Evolutionary conservation across 2,888 invertebrate species (phyloP), one percentile per base, ranked within the genome.

Genomic region (Campaea margaritaria): DNA sequence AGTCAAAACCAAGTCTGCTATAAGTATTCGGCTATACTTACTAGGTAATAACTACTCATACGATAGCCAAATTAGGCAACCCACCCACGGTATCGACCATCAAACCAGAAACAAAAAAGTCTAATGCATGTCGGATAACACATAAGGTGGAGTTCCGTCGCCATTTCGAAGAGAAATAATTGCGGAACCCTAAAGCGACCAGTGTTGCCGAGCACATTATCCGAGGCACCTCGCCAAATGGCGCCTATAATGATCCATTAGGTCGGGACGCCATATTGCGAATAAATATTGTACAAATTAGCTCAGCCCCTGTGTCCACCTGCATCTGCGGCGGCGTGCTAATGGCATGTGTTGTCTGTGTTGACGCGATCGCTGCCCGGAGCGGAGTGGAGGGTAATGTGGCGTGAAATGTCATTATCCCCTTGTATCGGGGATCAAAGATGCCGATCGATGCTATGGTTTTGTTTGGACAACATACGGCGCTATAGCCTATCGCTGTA

Each of bases 281-380:
- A 86, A 90, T 90, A 91, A 91, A 91, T 89, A 90, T 88, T 87
- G 87, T 81, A 75, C 87, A 85, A 91, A 91, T 91, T 90, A 90
- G 82, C 76, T 76, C 65, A 78, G 76, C 85, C 87, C 82, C 80
- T 82, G 82, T 77, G 76, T 73, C 75, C 85, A 88, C 85, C 89
- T 90, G 90, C 82, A 79, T 77, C 44, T 27, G 53, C 43, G 58
- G 50, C 47, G 21, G 21, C 34, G 56, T 70, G 73, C 58, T 74
- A 69, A 70, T 69, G 69, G 67, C 86, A 82, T 84, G 82, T 86
- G 85, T 82, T 78, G 82, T 81, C 78, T 83, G 82, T 85, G 85
- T 82, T 78, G 82, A 82, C 78, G 80, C 78, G 76, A 56, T 61
- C 62, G 36, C 41, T 36, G 57, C 64, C 65, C 64, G 54, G 64